These are phyloP conservation scores for Drosophila niveifrons DNA, from an alignment of 2,888 invertebrate species.

Conservation along the genomic window DNA sequence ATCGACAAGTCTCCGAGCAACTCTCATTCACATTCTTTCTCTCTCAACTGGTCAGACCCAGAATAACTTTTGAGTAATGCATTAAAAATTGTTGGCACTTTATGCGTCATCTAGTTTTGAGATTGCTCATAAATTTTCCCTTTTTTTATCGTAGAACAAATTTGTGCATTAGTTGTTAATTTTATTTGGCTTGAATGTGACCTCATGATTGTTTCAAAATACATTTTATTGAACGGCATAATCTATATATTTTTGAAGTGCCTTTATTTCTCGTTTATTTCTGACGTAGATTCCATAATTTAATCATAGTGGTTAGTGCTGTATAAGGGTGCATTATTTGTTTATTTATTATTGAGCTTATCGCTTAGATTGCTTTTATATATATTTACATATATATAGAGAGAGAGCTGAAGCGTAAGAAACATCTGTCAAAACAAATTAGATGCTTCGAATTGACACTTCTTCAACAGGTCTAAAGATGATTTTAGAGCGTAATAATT, in stretches of 20 bases:
- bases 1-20: conserved; percentile 4
- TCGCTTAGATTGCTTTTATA: conserved; percentile 15
- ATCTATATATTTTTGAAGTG: background rate
- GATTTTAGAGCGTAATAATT: background rate
- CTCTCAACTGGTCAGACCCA: background rate
- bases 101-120: background rate
- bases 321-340: conserved; percentile 27
- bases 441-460: conserved; percentile 6
- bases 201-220: conserved; percentile 16
- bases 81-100: background rate
- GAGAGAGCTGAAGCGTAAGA: background rate
- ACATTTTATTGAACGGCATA: conserved; percentile 8
- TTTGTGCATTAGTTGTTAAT: background rate
- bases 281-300: conserved; percentile 33
- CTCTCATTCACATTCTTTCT: background rate
- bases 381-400: background rate
- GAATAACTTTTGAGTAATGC: background rate
- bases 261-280: background rate
- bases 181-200: conserved; percentile 1
- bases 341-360: conserved; percentile 29
- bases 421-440: conserved; percentile 41
- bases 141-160: background rate
- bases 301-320: conserved; percentile 12
- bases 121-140: background rate
- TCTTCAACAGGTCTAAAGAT: background rate